Percentiles rank a stretch among this genome's conserved stretches.
Evolutionary conservation across 2,113 vertebrate species (phyloP).

Genomic region (Zosterops hypoxanthus): DNA sequence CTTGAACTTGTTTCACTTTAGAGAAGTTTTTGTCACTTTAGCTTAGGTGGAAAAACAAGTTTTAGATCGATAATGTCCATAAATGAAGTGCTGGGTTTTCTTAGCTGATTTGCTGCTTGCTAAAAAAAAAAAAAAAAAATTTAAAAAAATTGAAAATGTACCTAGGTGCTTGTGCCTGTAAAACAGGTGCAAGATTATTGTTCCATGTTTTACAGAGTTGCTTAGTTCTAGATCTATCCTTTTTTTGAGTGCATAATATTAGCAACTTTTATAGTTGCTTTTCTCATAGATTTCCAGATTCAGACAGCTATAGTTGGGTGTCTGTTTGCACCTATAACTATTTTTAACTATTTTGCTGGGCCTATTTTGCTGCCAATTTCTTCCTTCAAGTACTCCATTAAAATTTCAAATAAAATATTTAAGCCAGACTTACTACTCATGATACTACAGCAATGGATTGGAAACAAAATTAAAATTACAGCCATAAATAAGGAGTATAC

Average conservation of each 20-base stretch:
- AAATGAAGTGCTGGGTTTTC: not conserved
- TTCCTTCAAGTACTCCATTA: not conserved
- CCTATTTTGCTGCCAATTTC: not conserved
- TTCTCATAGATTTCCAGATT: not conserved
- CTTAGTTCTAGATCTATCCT: not conserved
- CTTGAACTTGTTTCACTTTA: slow-evolving; percentile 43
- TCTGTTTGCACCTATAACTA: not conserved
- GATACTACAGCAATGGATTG: not conserved
- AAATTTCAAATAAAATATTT: not conserved
- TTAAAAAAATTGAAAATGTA: not conserved
- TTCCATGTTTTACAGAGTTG: not conserved
- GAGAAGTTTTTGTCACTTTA: slow-evolving; percentile 55
- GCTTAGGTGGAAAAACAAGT: slow-evolving; percentile 33
- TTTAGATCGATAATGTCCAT: slow-evolving; percentile 46
- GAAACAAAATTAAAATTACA: not conserved
- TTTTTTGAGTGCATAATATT: not conserved
- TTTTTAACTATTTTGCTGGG: not conserved
- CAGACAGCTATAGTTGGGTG: not conserved
- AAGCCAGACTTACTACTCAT: not conserved
- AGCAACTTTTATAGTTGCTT: not conserved
- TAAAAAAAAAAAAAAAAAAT: not conserved
- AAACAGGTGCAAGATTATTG: not conserved
- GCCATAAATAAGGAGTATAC: not conserved
- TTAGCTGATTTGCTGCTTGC: not conserved
- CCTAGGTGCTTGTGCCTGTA: not conserved